These are phyloP conservation scores for Hippolais icterina DNA, from an alignment of 2,113 vertebrate genomes.

Conservation along the genomic window DNA sequence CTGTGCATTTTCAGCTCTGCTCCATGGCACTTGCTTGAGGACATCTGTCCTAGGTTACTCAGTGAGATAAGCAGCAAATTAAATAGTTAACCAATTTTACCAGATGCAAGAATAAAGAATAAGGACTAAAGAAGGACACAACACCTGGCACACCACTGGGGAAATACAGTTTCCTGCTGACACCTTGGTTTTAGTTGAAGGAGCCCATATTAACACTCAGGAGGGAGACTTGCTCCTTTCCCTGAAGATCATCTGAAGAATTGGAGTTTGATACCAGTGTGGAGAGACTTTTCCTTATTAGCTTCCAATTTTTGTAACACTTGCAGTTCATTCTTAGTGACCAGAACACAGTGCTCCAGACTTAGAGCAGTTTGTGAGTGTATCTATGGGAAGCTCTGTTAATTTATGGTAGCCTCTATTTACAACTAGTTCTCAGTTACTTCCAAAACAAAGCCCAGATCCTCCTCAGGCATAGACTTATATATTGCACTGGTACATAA, in stretches of 20 bases:
- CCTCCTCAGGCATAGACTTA: neutral
- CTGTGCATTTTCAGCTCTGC: neutral
- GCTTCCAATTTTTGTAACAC: neutral
- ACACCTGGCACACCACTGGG: neutral
- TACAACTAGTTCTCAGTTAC: neutral
- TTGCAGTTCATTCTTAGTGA: neutral
- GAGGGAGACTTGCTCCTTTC: neutral
- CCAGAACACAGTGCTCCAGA: neutral
- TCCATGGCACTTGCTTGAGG: neutral
- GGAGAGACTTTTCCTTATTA: neutral
- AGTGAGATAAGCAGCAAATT: neutral
- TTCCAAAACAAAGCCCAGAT: neutral
- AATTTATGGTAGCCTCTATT: neutral
- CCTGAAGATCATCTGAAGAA: neutral
- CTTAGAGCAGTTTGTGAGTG: neutral
- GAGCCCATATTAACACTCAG: neutral
- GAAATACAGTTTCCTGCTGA: neutral
- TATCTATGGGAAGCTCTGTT: neutral
- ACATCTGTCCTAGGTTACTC: neutral
- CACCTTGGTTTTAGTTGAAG: neutral
- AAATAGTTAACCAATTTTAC: neutral
- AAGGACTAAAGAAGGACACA: neutral
- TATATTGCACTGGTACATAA: neutral
- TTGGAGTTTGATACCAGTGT: neutral
- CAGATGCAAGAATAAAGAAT: neutral